phyloP scores from a whole-genome alignment of 2,113 vertebrate species.

The Triplophysa tibetana region DNA sequence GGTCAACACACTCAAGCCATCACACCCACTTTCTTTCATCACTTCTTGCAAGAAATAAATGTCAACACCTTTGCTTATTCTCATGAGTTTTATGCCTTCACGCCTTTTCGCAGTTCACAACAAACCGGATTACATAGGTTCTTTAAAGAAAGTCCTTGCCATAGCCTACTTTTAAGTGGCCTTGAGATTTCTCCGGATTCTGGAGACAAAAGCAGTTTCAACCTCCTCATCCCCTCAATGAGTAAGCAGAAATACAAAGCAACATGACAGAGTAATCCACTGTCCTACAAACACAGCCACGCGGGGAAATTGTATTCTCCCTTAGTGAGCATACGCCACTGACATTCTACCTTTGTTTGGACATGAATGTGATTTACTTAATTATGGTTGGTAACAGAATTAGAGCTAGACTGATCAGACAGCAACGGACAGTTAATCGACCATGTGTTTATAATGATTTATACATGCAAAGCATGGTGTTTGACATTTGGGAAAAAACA shows the following conservation, averaged over 20 bases:
- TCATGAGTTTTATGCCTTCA: constrained; percentile 24
- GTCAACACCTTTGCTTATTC: constrained; percentile 33
- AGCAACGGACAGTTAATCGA: constrained; percentile 18
- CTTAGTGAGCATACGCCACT: constrained; percentile 5
- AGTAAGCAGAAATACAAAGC: constrained; percentile 35
- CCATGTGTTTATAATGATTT: not conserved
- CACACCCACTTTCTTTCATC: constrained; percentile 23
- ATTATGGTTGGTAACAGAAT: constrained; percentile 32
- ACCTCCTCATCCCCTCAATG: constrained; percentile 2
- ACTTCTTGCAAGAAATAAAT: constrained; percentile 5
- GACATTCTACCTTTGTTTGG: constrained; percentile 36
- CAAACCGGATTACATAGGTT: not conserved
- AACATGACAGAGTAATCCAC: constrained; percentile 34
- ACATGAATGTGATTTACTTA: constrained; percentile 32
- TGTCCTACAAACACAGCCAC: constrained; percentile 28
- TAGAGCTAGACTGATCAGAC: constrained; percentile 19
- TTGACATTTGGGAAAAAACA: no score
- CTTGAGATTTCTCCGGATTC: not conserved
- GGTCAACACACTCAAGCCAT: constrained; percentile 16
- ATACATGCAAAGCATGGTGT: not conserved
- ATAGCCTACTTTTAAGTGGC: constrained; percentile 6
- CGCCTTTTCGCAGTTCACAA: constrained; percentile 19
- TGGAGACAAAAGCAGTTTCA: constrained; percentile 4
- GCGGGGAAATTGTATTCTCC: constrained; percentile 36
- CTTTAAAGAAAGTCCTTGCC: constrained; percentile 39